Evolutionary conservation across 2,113 vertebrate genomes (phyloP), one percentile per base, ranked within the genome.

Genomic region (Ptilorrhoa leucosticta): DNA sequence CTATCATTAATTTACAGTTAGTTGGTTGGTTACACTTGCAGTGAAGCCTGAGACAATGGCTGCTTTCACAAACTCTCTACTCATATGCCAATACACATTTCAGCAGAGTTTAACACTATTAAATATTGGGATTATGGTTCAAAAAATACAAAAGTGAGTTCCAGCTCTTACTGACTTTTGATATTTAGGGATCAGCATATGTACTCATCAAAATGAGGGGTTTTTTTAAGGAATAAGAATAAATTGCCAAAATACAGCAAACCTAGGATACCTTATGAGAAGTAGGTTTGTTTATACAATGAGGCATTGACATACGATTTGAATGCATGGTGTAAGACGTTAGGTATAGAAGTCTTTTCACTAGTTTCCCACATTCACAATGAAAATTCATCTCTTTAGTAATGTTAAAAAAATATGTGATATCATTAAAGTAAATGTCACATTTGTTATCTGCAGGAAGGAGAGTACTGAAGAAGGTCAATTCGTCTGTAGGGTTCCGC

Each of bases 161-260:
- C 94, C 64, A 89, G 44, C 4, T 45, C 33, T 75, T 75, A 87
- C n/a, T 86, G 42, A 83, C 20, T 44, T 90, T 80, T 60, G 28
- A 30, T 56, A 39, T 68, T 89, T 30, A 63, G 10, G 15, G 13
- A 76, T 53, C 19, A 54, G 23, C 15, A 40, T 44, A 44, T 31
- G 9, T 45, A 58, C 4, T 63, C 17, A 78, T 57, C 18, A 75
- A 75, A 84, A 56, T 0, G 0, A n/a, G 5, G 7, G 2, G 0
- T 0, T 17, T 81, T 73, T 47, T 57, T 30, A 39, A 42, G 39
- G 2, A 72, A 40, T 47, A 76, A 53, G 23, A 83, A 58, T 54
- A 56, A 44, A 63, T 23, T 40, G 13, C 3, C 27, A 93, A 90
- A 78, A 51, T 39, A 69, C 11, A 60, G 11, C 9, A 53, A 77